Conservation (phyloP, 2,113 vertebrate species). For the Apteryx owenii region DNA sequence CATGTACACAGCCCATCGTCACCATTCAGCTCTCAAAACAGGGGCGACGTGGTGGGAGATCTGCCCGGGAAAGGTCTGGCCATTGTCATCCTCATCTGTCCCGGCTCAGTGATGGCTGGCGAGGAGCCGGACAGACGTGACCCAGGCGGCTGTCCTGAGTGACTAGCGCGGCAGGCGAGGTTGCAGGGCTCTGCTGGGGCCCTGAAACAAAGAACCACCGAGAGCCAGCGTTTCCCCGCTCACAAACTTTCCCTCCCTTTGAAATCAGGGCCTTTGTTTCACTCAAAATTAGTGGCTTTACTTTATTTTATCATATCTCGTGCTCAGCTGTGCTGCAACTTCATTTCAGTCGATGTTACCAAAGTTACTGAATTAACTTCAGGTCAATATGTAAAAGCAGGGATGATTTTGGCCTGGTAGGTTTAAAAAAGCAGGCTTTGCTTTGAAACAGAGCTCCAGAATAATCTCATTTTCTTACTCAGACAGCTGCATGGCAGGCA, state of each 20-base stretch:
- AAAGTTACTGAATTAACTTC: not conserved
- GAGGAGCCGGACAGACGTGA: not conserved
- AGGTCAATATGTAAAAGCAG: not conserved
- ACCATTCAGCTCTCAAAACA: constrained; percentile 53
- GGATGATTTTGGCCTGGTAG: not conserved
- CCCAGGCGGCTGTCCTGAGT: not conserved
- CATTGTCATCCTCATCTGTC: not conserved
- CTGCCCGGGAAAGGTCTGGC: constrained; percentile 1
- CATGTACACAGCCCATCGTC: constrained; percentile 55
- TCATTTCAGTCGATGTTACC: not conserved
- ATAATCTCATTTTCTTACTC: not conserved
- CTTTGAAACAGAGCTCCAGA: not conserved
- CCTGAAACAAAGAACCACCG: not conserved
- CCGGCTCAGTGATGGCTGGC: not conserved
- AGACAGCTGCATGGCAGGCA: not conserved
- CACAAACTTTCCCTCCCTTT: not conserved
- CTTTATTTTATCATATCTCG: not conserved
- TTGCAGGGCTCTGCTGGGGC: not conserved
- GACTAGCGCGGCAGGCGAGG: not conserved
- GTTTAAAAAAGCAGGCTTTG: not conserved
- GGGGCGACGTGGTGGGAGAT: constrained; percentile 35
- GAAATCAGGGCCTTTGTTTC: not conserved
- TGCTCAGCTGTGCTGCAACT: not conserved
- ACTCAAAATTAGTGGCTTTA: not conserved
- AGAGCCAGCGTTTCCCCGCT: not conserved